Conservation (phyloP, 2,113 vertebrate species). For the Scomber japonicus region DNA sequence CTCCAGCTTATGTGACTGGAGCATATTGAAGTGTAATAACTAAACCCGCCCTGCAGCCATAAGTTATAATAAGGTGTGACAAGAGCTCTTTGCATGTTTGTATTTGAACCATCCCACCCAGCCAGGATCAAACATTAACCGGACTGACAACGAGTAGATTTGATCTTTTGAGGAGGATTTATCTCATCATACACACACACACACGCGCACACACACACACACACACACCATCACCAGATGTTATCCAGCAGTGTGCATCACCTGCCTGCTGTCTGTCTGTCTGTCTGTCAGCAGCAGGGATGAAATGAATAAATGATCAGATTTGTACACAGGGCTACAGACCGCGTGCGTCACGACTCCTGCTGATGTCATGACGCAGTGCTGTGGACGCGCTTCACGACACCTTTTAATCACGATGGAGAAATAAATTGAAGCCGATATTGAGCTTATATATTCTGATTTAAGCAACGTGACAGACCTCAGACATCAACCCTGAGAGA, state of each 20-base stretch:
- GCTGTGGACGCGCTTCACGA: neutral
- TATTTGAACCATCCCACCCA: slow-evolving; percentile 3
- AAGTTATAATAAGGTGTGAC: slow-evolving; percentile 7
- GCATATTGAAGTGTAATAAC: no score
- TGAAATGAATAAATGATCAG: slow-evolving; percentile 11
- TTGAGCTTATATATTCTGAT: no score
- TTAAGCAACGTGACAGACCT: no score
- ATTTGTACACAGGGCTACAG: neutral
- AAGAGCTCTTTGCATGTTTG: neutral
- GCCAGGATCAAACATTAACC: slow-evolving; percentile 19
- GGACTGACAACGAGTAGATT: no score
- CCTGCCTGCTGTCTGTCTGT: slow-evolving; percentile 30
- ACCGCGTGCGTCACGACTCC: slow-evolving; percentile 34
- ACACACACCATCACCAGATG: neutral
- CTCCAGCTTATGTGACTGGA: no score
- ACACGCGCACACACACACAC: no score
- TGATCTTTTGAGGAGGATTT: neutral
- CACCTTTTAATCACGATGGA: neutral
- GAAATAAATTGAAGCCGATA: neutral
- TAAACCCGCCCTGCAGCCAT: neutral
- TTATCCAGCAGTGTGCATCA: neutral
- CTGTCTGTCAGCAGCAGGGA: slow-evolving; percentile 17
- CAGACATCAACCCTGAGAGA: no score
- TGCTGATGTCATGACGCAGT: neutral
- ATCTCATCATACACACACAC: no score